Conservation (phyloP, 2,797 vertebrate genomes). For the Centropyge bicolor region DNA sequence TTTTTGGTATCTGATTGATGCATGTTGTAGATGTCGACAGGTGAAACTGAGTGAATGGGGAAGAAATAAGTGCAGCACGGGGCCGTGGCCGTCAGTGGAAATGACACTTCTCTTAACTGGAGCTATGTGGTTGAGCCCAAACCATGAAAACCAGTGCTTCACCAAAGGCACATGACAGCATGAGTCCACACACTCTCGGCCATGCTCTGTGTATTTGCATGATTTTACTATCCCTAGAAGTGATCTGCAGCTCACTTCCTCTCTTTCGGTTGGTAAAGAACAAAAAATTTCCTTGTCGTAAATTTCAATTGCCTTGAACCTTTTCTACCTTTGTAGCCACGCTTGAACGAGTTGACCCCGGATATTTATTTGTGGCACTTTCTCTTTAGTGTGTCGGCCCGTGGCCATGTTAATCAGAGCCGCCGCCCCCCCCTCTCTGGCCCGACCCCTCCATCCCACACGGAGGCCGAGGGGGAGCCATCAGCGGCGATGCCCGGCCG, state of each 20-base stretch:
- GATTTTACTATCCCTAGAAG: constrained; percentile 40
- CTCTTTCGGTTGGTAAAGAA: constrained; percentile 18
- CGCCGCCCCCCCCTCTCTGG: constrained; percentile 32
- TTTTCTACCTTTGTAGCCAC: constrained; percentile 55
- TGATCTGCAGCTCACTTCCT: constrained; percentile 48
- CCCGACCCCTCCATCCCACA: constrained; percentile 41
- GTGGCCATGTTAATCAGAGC: constrained; percentile 75
- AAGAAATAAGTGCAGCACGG: background rate
- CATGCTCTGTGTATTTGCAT: constrained; percentile 4
- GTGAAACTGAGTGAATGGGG: no score
- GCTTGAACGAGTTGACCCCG: constrained; percentile 64
- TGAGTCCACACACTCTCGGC: background rate
- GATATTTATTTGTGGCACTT: constrained; percentile 74
- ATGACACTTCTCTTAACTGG: constrained; percentile 5
- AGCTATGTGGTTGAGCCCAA: constrained; percentile 3
- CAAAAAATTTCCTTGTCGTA: constrained; percentile 28
- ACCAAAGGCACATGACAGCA: constrained; percentile 6
- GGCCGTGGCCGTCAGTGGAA: background rate
- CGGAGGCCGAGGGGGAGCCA: constrained; percentile 63
- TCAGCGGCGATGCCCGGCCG: constrained; percentile 69
- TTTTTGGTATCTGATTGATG: background rate
- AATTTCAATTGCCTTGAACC: constrained; percentile 54
- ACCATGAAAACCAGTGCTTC: constrained; percentile 43
- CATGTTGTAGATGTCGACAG: background rate
- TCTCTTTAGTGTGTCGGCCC: constrained; percentile 69